Percentiles rank a stretch among this genome's conserved stretches.
Evolutionary conservation across 2,113 vertebrate species (phyloP).

Genomic region (Mormyrus lacerda): DNA sequence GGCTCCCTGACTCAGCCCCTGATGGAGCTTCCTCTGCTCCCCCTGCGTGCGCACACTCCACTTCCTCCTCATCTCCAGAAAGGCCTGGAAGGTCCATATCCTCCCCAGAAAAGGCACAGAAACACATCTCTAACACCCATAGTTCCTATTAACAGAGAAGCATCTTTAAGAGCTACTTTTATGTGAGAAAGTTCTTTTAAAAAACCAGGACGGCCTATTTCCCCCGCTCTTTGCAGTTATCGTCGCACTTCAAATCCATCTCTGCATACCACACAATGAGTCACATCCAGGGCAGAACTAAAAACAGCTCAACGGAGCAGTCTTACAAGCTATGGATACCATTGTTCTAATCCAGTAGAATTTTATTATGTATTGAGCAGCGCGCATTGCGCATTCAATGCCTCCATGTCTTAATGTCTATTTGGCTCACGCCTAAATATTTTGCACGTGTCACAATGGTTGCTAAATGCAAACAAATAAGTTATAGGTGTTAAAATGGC

Average conservation of each 20-base stretch:
- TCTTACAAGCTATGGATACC: not conserved
- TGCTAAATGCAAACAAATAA: not conserved
- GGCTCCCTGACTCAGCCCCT: not conserved
- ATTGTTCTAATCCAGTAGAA: not conserved
- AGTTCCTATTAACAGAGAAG: not conserved
- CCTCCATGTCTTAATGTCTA: not conserved
- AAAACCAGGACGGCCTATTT: not conserved
- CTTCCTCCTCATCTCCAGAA: not conserved
- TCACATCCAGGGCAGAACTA: conserved; percentile 16
- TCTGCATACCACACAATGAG: conserved; percentile 31
- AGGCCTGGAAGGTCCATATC: not conserved
- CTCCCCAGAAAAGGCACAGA: not conserved
- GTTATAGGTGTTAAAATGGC: not conserved
- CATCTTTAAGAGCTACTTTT: not conserved
- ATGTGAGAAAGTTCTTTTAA: not conserved
- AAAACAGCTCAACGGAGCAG: conserved; percentile 7
- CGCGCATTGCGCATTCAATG: not conserved
- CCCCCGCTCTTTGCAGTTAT: conserved; percentile 4
- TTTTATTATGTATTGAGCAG: not conserved
- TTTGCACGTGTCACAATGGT: not conserved
- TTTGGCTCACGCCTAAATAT: not conserved
- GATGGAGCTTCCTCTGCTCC: not conserved
- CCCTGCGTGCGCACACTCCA: not conserved
- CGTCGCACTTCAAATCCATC: conserved; percentile 1
- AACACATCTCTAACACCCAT: not conserved